Conservation (phyloP, 2,888 invertebrate species). For the Dynastes maya region DNA sequence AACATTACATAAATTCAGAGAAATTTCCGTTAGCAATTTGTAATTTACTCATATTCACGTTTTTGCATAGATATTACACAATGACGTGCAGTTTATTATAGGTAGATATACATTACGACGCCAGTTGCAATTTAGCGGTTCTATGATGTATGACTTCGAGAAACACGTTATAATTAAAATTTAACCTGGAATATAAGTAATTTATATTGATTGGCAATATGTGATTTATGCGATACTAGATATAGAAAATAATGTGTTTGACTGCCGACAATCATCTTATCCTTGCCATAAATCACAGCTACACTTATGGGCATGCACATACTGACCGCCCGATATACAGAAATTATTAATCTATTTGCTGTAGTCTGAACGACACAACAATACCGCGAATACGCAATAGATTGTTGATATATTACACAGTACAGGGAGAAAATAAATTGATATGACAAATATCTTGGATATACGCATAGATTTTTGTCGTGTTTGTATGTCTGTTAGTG, state of each 20-base stretch:
- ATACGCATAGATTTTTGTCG: neutral
- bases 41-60: neutral
- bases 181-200: slow-evolving; percentile 25
- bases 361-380: slow-evolving; percentile 27
- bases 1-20: neutral
- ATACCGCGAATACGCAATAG: slow-evolving; percentile 15
- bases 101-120: neutral
- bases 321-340: slow-evolving; percentile 33
- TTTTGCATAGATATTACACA: neutral
- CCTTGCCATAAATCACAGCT: slow-evolving; percentile 30
- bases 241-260: slow-evolving; percentile 39
- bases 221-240: slow-evolving; percentile 34
- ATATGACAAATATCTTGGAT: neutral
- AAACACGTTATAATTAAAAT: slow-evolving; percentile 41
- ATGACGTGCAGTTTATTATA: neutral
- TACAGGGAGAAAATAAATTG: slow-evolving; percentile 6
- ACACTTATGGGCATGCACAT: slow-evolving; percentile 33
- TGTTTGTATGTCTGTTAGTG: neutral
- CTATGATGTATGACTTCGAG: slow-evolving; percentile 23
- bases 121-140: slow-evolving; percentile 18
- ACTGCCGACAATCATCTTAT: slow-evolving; percentile 40
- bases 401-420: slow-evolving; percentile 29
- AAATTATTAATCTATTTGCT: slow-evolving; percentile 38
- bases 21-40: neutral
- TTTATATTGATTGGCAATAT: slow-evolving; percentile 29